phyloP scores from a whole-genome alignment of 1,140 invertebrate species.

The Cardiocondyla obscurior region DNA sequence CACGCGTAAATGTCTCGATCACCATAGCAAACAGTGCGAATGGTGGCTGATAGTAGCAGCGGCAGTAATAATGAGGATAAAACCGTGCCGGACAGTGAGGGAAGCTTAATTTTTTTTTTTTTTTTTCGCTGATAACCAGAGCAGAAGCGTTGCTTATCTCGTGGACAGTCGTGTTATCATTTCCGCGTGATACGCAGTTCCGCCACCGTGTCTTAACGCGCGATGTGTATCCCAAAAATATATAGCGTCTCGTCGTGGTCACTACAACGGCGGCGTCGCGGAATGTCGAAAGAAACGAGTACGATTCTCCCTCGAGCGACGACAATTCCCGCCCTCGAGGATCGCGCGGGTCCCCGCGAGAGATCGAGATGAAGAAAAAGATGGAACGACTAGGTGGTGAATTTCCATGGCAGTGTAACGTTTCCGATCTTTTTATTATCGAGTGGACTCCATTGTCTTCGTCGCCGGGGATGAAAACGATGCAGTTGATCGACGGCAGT shows the following conservation, averaged over 20 bases:
- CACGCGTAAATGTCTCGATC: conserved; percentile 18
- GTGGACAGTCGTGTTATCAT: neutral
- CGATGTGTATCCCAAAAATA: conserved; percentile 30
- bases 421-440: conserved; percentile 52
- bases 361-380: conserved; percentile 21
- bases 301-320: conserved; percentile 11
- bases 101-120: neutral
- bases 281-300: conserved; percentile 4
- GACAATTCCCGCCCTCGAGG: conserved; percentile 2
- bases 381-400: conserved; percentile 61
- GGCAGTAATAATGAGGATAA: conserved; percentile 1
- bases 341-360: neutral
- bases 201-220: neutral
- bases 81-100: neutral
- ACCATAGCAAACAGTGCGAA: neutral
- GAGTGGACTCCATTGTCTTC: conserved; percentile 34
- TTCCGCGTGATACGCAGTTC: neutral
- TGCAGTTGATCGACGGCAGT: conserved; percentile 71
- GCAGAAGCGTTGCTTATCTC: neutral
- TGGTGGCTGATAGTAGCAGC: neutral
- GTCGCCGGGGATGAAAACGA: conserved; percentile 31
- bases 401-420: conserved; percentile 71
- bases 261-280: neutral
- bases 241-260: conserved; percentile 10
- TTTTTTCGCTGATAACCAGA: neutral